Evolutionary conservation across 2,113 vertebrate species (phyloP), one percentile per base, ranked within the genome.

Genomic region (Eolophus roseicapilla): DNA sequence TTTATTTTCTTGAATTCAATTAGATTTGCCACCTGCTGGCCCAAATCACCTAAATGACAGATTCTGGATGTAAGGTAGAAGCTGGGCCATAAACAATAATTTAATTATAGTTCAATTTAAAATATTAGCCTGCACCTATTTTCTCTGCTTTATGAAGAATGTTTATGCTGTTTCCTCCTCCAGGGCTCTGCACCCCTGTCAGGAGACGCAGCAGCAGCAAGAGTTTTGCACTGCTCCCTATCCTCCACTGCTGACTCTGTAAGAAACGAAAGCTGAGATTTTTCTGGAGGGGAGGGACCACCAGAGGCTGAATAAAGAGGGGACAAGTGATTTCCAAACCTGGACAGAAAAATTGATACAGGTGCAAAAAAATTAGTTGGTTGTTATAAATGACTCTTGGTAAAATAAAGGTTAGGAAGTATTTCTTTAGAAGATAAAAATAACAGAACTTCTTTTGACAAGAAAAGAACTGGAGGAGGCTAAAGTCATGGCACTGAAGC

Each of bases 1-100:
- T 95, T 97, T 96, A 94, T 94, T 94, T 92, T 82, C 81, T 79
- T 92, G 86, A 89, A 95, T 91, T 96, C 86, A 95, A 97, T 97
- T 92, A 91, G 31, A 76, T 82, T 95, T 91, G 93, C 95, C 93
- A 97, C 95, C 96, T 97, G 96, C 96, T 95, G 91, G 96, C 89
- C 93, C 94, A 87, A 87, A 82, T 52, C 94, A 87, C 93, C 67
- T 95, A 95, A 97, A 96, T 97, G 91, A 97, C 96, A 96, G 52
- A 92, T 95, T 95, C 93, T 96, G 86, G 77, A 96, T 96, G 94
- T 75, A 95, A 96, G 60, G 79, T 86, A 95, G 89, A 88, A 95
- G 77, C 86, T 79, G 76, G 85, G 93, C 82, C 95, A 93, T 94
- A 90, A 96, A 92, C 80, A 96, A 91, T 93, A 88, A 88, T 96